Percentiles rank a stretch among this genome's conserved stretches.
Conservation (phyloP, 2,797 vertebrate species). For the Aeoliscus strigatus region DNA sequence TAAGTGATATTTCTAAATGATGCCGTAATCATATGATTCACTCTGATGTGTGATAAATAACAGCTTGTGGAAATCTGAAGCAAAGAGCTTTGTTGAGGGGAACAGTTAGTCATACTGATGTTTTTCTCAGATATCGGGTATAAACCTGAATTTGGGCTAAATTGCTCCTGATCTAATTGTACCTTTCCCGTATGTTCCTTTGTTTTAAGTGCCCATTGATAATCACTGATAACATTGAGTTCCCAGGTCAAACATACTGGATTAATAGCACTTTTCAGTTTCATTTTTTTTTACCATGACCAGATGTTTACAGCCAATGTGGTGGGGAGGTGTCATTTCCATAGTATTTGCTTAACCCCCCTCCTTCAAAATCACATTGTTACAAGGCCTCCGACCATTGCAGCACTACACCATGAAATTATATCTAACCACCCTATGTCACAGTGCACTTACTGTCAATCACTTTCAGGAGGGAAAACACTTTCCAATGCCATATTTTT, state of each 20-base stretch:
- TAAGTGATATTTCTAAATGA: too few species aligned
- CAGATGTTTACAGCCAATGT: too few species aligned
- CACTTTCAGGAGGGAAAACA: conserved; percentile 7
- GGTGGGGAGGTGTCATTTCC: too few species aligned
- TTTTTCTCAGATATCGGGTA: conserved; percentile 17
- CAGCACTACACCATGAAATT: conserved; percentile 11
- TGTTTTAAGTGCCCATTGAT: conserved; percentile 29
- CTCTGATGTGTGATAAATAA: too few species aligned
- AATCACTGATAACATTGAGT: conserved; percentile 19
- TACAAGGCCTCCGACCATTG: conserved; percentile 9
- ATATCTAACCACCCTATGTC: neutral
- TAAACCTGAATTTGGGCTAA: conserved; percentile 26
- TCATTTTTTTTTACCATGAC: neutral
- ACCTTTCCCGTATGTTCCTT: conserved; percentile 21
- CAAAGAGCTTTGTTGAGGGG: conserved; percentile 12
- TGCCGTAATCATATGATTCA: too few species aligned
- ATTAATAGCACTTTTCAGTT: conserved; percentile 8
- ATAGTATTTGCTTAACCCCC: conserved; percentile 1
- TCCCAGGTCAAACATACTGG: conserved; percentile 1
- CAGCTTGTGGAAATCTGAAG: too few species aligned
- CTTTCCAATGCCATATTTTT: conserved; percentile 9
- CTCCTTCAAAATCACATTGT: conserved; percentile 5
- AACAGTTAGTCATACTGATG: conserved; percentile 28
- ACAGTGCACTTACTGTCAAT: conserved; percentile 11
- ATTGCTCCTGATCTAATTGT: conserved; percentile 19